phyloP scores from a whole-genome alignment of 37 sponge, comb jelly and placozoan species.

The Petrosia ficiformis region DNA sequence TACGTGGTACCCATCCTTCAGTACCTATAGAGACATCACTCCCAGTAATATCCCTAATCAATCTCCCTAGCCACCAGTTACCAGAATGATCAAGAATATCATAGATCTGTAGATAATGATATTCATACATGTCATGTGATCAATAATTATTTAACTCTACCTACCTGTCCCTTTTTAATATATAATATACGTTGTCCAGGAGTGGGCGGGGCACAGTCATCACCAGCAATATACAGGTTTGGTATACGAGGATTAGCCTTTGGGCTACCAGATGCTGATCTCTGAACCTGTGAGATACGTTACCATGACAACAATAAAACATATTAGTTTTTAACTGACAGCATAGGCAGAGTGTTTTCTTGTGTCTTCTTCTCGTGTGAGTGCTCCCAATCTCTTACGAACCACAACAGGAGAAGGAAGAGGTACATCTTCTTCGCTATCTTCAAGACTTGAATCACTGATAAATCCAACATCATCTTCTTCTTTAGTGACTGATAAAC shows the following conservation, averaged over 20 bases:
- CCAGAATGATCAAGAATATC: conserved; percentile 37
- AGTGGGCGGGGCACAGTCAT: conserved; percentile 61
- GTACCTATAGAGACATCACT: neutral
- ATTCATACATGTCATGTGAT: neutral
- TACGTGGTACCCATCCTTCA: conserved; percentile 52
- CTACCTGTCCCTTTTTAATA: conserved; percentile 46
- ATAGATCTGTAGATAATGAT: conserved; percentile 32
- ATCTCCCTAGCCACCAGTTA: conserved; percentile 69
- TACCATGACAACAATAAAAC: neutral
- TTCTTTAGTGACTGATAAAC: neutral
- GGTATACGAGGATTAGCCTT: no score
- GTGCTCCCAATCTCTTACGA: no score
- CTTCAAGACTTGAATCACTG: conserved; percentile 9
- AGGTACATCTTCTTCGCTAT: neutral
- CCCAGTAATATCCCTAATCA: conserved; percentile 24
- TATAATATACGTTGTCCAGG: conserved; percentile 53
- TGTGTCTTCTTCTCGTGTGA: neutral
- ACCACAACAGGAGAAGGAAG: no score
- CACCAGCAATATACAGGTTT: conserved; percentile 51
- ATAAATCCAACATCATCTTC: no score
- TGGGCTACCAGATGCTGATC: no score
- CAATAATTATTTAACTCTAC: neutral
- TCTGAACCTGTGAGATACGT: no score
- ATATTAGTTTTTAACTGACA: neutral
- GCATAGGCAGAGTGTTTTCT: neutral